Evolutionary conservation across 2,888 invertebrate genomes (phyloP).

Genomic region (Pristionchus maxplancki): DNA sequence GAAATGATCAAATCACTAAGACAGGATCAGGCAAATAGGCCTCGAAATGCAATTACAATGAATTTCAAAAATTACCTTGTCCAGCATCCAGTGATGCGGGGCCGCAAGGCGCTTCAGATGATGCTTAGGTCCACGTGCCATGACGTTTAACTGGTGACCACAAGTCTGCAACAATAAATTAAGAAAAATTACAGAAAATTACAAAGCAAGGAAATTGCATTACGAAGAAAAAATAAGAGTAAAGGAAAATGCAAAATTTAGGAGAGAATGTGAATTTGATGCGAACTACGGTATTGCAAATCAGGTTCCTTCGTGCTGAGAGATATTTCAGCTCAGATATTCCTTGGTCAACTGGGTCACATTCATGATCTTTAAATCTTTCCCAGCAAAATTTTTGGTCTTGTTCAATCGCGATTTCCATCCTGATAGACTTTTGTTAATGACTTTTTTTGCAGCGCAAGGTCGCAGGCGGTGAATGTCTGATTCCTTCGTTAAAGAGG

Average conservation of each 20-base stretch:
- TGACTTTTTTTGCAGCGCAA: background rate
- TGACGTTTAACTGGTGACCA: slow-evolving; percentile 57
- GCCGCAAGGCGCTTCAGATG: slow-evolving; percentile 99
- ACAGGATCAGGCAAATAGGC: slow-evolving; percentile 32
- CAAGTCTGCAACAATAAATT: slow-evolving; percentile 45
- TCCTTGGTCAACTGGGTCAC: background rate
- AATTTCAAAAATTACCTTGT: slow-evolving; percentile 83
- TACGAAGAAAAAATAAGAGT: background rate
- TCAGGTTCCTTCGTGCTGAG: background rate
- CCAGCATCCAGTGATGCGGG: slow-evolving; percentile 99
- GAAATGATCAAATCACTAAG: background rate
- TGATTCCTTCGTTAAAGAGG: background rate
- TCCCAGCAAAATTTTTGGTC: background rate
- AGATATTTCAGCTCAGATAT: background rate
- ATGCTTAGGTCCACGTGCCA: slow-evolving; percentile 98
- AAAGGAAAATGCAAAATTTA: slow-evolving; percentile 15
- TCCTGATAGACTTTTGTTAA: background rate
- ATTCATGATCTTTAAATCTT: background rate
- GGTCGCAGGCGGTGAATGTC: slow-evolving; percentile 27
- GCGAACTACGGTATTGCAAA: background rate
- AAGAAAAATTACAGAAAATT: background rate
- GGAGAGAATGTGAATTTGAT: background rate
- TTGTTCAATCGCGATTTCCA: background rate
- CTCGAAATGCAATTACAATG: background rate
- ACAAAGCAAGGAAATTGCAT: background rate